Percentiles rank a stretch among this genome's conserved stretches.
phyloP scores from a whole-genome alignment of 1,140 invertebrate species.

The Onthophagus taurus region DNA sequence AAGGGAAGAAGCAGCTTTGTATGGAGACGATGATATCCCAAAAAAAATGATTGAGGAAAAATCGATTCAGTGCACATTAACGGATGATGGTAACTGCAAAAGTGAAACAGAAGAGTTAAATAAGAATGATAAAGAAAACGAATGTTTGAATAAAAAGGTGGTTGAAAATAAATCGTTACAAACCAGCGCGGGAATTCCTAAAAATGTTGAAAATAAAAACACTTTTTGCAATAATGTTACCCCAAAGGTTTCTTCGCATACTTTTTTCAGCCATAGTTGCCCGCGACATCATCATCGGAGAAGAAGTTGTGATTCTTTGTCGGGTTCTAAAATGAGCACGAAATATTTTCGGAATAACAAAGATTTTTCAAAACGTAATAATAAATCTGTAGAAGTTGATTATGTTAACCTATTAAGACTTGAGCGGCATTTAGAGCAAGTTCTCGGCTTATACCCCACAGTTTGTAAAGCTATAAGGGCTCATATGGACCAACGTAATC shows the following conservation, averaged over 20 bases:
- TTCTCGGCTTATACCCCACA: constrained; percentile 3
- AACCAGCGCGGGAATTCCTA: constrained; percentile 1
- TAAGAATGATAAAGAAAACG: background rate
- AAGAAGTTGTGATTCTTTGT: no score
- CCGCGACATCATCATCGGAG: no score
- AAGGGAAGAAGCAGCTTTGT: background rate
- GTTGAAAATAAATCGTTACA: constrained; percentile 5
- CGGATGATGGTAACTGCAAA: no score
- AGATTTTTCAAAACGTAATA: no score
- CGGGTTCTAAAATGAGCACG: no score
- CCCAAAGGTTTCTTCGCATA: background rate
- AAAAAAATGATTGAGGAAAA: constrained; percentile 1
- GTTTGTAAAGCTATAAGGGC: constrained; percentile 10
- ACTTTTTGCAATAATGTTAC: background rate
- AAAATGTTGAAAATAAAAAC: background rate
- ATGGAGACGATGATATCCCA: constrained; percentile 1
- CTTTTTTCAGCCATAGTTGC: background rate
- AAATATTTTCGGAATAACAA: no score
- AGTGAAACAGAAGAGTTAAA: no score
- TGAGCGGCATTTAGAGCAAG: constrained; percentile 5
- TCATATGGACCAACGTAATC: background rate
- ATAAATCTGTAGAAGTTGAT: no score
- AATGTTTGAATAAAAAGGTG: background rate
- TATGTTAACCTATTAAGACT: constrained; percentile 4
- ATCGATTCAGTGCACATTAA: no score